phyloP scores from a whole-genome alignment of 2,113 vertebrate genomes.

The Nanorana parkeri region DNA sequence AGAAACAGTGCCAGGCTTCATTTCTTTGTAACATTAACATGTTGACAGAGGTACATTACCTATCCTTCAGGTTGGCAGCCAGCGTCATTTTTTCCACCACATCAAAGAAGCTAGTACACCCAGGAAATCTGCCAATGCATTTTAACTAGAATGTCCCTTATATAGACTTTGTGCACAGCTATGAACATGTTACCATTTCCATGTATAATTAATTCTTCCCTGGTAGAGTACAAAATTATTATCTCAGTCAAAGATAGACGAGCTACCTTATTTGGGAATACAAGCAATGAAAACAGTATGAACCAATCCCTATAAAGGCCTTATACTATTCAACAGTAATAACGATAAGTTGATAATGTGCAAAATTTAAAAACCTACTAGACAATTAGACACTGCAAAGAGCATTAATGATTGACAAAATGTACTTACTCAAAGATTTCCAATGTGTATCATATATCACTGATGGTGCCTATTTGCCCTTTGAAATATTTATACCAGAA shows the following conservation, averaged over 20 bases:
- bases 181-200: conserved; percentile 18
- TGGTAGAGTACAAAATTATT: conserved; percentile 30
- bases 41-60: conserved; percentile 20
- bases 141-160: conserved; percentile 2
- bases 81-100: conserved; percentile 35
- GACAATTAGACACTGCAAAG: too few relatives aligned
- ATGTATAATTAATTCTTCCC: conserved; percentile 26
- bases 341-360: too few relatives aligned
- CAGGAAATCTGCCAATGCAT: conserved; percentile 24
- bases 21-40: conserved; percentile 31
- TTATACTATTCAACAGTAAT: too few relatives aligned
- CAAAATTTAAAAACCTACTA: too few relatives aligned
- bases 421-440: too few relatives aligned
- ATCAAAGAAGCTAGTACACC: conserved; percentile 32
- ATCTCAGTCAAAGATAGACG: conserved; percentile 15
- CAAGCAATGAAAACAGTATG: conserved; percentile 18
- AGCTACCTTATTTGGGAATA: background rate
- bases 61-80: conserved; percentile 26
- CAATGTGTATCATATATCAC: too few relatives aligned
- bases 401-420: too few relatives aligned
- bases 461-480: too few relatives aligned
- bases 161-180: conserved; percentile 36
- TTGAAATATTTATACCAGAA: too few relatives aligned
- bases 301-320: background rate
- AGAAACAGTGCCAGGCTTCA: conserved; percentile 8